phyloP scores from a whole-genome alignment of 2,113 vertebrate genomes.

The Struthidea cinerea region DNA sequence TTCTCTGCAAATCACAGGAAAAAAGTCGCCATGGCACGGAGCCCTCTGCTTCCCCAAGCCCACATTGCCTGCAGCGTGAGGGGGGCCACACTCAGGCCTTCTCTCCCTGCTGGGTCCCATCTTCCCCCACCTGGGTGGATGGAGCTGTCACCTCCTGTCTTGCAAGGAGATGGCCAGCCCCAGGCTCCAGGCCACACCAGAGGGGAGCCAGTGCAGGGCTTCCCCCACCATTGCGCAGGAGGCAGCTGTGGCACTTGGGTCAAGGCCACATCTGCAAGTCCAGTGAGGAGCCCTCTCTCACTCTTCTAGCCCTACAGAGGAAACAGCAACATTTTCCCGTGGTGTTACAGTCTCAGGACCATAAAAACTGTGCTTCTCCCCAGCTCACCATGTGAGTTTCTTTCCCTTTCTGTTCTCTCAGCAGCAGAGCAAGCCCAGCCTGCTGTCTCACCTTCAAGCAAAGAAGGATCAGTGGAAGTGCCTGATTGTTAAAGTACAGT shows the following conservation, averaged over 20 bases:
- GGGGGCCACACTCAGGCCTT: background rate
- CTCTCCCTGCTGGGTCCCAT: background rate
- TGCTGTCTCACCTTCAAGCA: background rate
- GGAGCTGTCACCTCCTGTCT: background rate
- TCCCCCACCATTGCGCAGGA: fast-evolving
- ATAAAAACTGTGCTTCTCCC: background rate
- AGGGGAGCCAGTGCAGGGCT: background rate
- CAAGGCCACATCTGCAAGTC: background rate
- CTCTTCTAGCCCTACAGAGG: background rate
- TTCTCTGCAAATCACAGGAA: background rate
- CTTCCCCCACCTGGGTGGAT: background rate
- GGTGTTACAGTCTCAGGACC: background rate
- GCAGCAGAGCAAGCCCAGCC: background rate
- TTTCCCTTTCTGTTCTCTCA: background rate
- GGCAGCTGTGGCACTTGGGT: fast-evolving
- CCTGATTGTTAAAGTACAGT: background rate
- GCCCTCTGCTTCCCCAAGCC: background rate
- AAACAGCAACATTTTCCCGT: background rate
- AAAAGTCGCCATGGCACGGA: background rate
- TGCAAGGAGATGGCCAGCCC: too few species aligned
- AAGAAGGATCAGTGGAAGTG: background rate
- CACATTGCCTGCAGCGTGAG: fast-evolving
- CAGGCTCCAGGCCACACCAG: fast-evolving
- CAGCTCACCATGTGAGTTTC: background rate
- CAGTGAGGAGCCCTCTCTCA: background rate